Evolutionary conservation across 2,888 invertebrate genomes (phyloP), one percentile per base, ranked within the genome.

Genomic region (Polymixis lichenea): DNA sequence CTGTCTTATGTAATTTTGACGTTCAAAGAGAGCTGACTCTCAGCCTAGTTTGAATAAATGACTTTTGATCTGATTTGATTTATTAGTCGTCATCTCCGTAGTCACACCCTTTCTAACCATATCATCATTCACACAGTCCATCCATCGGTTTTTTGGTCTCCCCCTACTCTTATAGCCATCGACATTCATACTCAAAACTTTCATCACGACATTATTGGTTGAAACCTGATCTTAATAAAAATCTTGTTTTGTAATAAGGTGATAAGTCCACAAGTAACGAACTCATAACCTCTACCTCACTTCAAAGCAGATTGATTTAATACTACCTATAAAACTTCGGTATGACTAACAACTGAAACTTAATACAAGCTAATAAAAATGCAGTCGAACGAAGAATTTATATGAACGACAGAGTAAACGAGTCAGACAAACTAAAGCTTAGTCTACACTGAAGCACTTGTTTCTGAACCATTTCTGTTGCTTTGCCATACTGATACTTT

Each of bases 331-430:
- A 71, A 69, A 51, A 17, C 25, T 38, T 22, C 38, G 49, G 71
- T 38, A 22, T 51, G 19, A 15, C 19, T 51, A 51, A 68, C 43
- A 55, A 53, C 43, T 28, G 0, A n/a, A 46, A 19, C n/a, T 19
- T n/a, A 32, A 32, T 72, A 72, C 19, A 56, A 56, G 46, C 32
- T 72, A 9, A 6, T 46, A 32, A 72, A 56, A 72, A 55, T 72
- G 13, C 72, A 72, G 72, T 56, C n/a, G 19, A 56, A 72, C 46
- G n/a, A 72, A 56, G 72, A n/a, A 72, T 72, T 71, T 72, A 56
- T 22, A 56, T 72, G 55, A 72, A 72, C 11, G 28, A 22, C 62
- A 46, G 15, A 22, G 17, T 72, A 28, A 43, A 72, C 72, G 43
- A 43, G 43, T 55, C 43, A 8, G 28, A 66, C 17, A 4, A 28